A percentile compares a stretch with the other conserved stretches of the same genome.
phyloP scores from a whole-genome alignment of 2,888 invertebrate species.

The Pemphredon lugubris region DNA sequence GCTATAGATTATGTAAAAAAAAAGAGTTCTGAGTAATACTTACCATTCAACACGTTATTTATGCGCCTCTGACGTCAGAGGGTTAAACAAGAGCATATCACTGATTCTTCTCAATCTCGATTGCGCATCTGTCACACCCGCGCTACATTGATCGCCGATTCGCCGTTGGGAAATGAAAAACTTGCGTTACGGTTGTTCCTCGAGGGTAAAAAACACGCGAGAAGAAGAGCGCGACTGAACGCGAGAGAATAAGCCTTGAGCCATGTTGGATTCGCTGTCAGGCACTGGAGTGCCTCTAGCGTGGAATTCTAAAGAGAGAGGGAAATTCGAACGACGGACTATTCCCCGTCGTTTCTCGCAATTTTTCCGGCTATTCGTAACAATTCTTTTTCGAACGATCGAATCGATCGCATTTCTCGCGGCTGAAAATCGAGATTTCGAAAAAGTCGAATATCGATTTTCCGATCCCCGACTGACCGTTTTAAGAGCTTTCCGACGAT shows the following conservation, averaged over 20 bases:
- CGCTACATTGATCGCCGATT: background rate
- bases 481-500: no score
- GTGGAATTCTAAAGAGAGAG: constrained; percentile 4
- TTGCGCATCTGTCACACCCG: background rate
- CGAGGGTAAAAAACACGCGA: constrained; percentile 4
- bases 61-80: constrained; percentile 50
- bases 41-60: constrained; percentile 63
- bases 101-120: constrained; percentile 1
- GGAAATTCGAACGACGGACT: constrained; percentile 28
- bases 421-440: no score
- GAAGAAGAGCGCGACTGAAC: constrained; percentile 20
- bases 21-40: constrained; percentile 52
- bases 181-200: background rate
- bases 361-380: no score
- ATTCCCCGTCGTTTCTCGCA: no score
- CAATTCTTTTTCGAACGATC: no score
- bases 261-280: constrained; percentile 48
- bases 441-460: no score
- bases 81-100: constrained; percentile 46
- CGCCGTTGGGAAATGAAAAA: background rate
- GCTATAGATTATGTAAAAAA: no score
- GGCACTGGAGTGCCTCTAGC: no score
- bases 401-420: no score
- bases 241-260: constrained; percentile 24
- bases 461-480: no score